phyloP scores from a whole-genome alignment of 2,797 vertebrate genomes.

The Hoplostethus atlanticus region DNA sequence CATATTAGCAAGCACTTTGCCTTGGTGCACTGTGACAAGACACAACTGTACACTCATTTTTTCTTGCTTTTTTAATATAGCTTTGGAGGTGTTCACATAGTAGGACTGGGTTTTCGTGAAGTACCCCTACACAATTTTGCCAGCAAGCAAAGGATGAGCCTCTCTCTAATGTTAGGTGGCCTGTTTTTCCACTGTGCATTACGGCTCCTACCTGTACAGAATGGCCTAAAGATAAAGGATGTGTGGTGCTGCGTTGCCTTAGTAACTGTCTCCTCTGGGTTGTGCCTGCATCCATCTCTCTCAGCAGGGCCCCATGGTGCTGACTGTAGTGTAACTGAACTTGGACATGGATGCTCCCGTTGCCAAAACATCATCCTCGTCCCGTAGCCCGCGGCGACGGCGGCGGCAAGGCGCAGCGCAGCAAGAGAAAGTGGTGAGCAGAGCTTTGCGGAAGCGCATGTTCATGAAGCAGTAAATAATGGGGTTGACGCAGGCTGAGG shows the following conservation, averaged over 20 bases:
- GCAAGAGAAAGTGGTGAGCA: slow-evolving; percentile 87
- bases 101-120: slow-evolving; percentile 22
- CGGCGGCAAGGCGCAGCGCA: slow-evolving; percentile 80
- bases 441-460: slow-evolving; percentile 93
- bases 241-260: slow-evolving; percentile 44
- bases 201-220: slow-evolving; percentile 23
- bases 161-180: slow-evolving; percentile 40
- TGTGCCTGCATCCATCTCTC: slow-evolving; percentile 36
- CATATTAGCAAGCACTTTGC: slow-evolving; percentile 31
- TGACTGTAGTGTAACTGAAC: slow-evolving; percentile 96
- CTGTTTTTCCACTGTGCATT: slow-evolving; percentile 23
- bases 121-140: slow-evolving; percentile 18
- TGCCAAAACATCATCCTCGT: slow-evolving; percentile 85
- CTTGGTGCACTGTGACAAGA: slow-evolving; percentile 20
- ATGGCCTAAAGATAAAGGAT: slow-evolving; percentile 45
- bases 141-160: slow-evolving; percentile 34
- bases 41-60: slow-evolving; percentile 23
- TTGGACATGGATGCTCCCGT: slow-evolving; percentile 91
- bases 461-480: slow-evolving; percentile 99
- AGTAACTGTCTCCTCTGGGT: slow-evolving; percentile 49
- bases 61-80: slow-evolving; percentile 1
- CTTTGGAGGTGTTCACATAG: slow-evolving; percentile 44
- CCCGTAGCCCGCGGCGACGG: slow-evolving; percentile 64
- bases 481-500: slow-evolving; percentile 93
- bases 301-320: slow-evolving; percentile 90